Conservation (phyloP, 2,888 invertebrate species). For the Neuroscelio doddi region DNA sequence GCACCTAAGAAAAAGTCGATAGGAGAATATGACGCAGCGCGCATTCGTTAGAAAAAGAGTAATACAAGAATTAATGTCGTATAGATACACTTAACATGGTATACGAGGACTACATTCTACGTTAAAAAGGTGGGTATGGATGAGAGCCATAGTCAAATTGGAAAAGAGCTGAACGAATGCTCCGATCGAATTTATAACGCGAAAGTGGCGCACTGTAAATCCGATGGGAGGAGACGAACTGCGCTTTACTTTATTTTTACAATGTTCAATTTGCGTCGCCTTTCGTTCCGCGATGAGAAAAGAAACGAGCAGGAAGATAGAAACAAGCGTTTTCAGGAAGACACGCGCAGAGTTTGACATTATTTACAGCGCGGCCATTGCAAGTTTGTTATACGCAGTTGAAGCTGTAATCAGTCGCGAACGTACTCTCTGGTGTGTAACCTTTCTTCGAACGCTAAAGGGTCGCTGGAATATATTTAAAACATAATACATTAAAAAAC, state of each 20-base stretch:
- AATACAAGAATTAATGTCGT: constrained; percentile 38
- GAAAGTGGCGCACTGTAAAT: background rate
- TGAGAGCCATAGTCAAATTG: constrained; percentile 10
- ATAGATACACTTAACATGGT: constrained; percentile 54
- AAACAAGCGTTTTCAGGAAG: background rate
- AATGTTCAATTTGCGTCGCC: constrained; percentile 23
- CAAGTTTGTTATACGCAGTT: too few relatives aligned
- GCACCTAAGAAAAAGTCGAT: background rate
- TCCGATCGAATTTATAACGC: constrained; percentile 23
- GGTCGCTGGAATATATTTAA: background rate
- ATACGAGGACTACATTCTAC: constrained; percentile 49
- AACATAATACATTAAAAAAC: too few relatives aligned
- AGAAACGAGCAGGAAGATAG: constrained; percentile 6
- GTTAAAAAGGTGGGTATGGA: constrained; percentile 34
- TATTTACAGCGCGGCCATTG: too few relatives aligned
- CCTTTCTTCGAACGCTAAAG: too few relatives aligned
- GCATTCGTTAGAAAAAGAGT: constrained; percentile 3
- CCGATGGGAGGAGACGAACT: constrained; percentile 14
- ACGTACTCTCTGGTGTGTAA: too few relatives aligned
- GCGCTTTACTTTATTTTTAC: constrained; percentile 37
- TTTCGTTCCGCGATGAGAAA: constrained; percentile 13
- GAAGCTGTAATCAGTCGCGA: background rate
- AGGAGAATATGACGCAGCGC: background rate
- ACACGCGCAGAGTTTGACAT: too few relatives aligned
- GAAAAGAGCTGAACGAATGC: constrained; percentile 24